Base-by-base conservation (phyloP, 2,113 vertebrate genomes). In the Cygnus atratus region DNA sequence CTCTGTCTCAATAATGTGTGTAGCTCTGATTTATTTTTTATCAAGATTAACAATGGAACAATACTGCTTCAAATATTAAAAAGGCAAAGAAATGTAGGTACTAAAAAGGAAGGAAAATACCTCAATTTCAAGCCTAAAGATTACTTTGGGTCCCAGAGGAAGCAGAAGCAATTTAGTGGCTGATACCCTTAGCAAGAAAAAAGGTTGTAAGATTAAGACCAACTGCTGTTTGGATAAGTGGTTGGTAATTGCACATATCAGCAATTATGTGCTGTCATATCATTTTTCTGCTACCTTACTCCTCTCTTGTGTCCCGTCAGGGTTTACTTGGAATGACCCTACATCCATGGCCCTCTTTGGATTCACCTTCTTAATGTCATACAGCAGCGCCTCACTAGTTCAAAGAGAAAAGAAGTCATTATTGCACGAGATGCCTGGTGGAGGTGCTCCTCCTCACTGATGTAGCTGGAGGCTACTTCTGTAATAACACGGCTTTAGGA, bases 291-390 rank as follows among this genome's bases (percentile, higher is more conserved):
- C 84, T 98, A 99, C 99, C 99, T 99, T 99, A 96, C 98, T 99
- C 97, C 98, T 98, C 88, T 97, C 97, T 93, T 98, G 98, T 59
- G 97, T 98, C 92, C 99, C 98, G 57, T 99, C 99, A 83, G 99
- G 98, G 86, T 98, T 98, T 90, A 98, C 97, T 97, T 98, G 97
- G 97, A 98, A 99, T 96, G 99, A 98, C 96, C 99, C 99, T 33
- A 99, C 98, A 79, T 99, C 97, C 74, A 98, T 97, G 73, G 98
- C 98, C 97, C 98, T 99, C 98, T 98, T 99, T 44, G 98, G 98
- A 97, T 98, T 99, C 73, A 98, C 98, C 95, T 98, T 98, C 97
- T 97, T 98, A 97, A 99, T 97, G 41, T 98, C 98, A 83, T 97
- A 97, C 66, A 96, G 98, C 92, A 99, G 97, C 13, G 99, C 98